phyloP scores from a whole-genome alignment of 2,888 invertebrate genomes.

The Phytoseiulus persimilis region DNA sequence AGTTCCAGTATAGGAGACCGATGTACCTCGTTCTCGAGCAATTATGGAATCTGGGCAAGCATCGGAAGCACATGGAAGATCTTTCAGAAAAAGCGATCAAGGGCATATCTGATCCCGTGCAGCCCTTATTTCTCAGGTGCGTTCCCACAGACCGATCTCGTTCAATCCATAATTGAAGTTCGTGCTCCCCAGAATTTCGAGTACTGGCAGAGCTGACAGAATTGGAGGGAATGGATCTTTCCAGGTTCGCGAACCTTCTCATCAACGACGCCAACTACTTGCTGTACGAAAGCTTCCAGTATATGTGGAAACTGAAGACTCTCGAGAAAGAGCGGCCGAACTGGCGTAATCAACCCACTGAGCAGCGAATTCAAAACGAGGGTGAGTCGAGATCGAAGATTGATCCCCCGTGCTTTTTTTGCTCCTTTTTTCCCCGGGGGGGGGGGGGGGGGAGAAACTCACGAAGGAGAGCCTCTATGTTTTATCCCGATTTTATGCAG shows the following conservation, averaged over 20 bases:
- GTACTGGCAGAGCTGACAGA: too few relatives aligned
- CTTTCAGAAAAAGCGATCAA: conserved; percentile 70
- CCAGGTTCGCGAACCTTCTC: conserved; percentile 81
- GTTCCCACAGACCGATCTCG: not conserved
- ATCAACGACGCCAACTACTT: conserved; percentile 96
- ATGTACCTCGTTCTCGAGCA: conserved; percentile 91
- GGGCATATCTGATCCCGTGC: conserved; percentile 79
- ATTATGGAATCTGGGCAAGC: conserved; percentile 73
- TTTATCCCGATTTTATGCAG: too few relatives aligned
- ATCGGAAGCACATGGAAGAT: conserved; percentile 65
- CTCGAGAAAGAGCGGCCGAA: conserved; percentile 67
- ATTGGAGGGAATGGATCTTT: not conserved
- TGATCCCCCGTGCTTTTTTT: not conserved
- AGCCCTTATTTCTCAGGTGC: conserved; percentile 68
- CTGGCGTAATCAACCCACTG: conserved; percentile 62
- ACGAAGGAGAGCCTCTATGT: too few relatives aligned
- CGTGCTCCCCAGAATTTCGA: too few relatives aligned
- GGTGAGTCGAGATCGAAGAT: conserved; percentile 46
- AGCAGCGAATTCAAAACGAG: conserved; percentile 68
- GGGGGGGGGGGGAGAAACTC: too few relatives aligned
- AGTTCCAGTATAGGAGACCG: conserved; percentile 87
- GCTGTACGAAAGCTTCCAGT: conserved; percentile 74
- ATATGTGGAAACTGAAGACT: conserved; percentile 77
- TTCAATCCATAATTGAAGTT: too few relatives aligned
- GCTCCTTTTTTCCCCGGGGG: too few relatives aligned